Base-by-base conservation (phyloP, 2,888 invertebrate genomes). In the Camponotus fellah region DNA sequence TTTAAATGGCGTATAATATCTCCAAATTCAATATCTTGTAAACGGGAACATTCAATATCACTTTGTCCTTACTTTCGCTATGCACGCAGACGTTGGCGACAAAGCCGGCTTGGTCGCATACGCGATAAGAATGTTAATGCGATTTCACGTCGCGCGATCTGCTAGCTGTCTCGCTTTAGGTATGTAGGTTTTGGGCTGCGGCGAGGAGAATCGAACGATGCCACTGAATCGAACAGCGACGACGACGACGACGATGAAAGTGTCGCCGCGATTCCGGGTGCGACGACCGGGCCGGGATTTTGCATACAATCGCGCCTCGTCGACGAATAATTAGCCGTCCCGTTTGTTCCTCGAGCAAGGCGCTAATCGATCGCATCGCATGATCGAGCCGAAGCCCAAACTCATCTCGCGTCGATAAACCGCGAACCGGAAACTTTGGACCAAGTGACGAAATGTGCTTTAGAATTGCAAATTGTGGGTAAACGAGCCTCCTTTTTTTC, bases 261-360 rank as follows among this genome's bases (percentile, higher is more conserved):
- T 85, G 84, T 87, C 84, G 82, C 46, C 62, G 49, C 43, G 83
- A 82, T 86, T 90, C 90, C 92, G 92, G 89, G 87, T 89, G 79
- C 87, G 90, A 80, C 84, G 87, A 91, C 88, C 89, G 58, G 10
- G 34, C 32, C 21, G 14, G 58, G 64, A 46, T 49, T 85, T 89
- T 90, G 85, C 89, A 85, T 87, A 88, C 79, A 86, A 89, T 89
- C 80, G 72, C 62, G 74, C 49, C 60, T 14, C 21, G 58, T 69
- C 43, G 46, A 65, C 56, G 21, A 43, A 79, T 62, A 75, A 83
- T 86, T 80, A 81, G 49, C 60, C 46, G 58, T 49, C 49, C 49
- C 34, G 46, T 37, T 69, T 65, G 82, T 81, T 60, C 64, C 58
- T 72, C 58, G 26, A 56, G 77, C 43, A 21, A 46, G 34, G 75